Evolutionary conservation across 2,113 vertebrate genomes (phyloP), one percentile per base, ranked within the genome.

Genomic region (Rhadina sibilatrix): DNA sequence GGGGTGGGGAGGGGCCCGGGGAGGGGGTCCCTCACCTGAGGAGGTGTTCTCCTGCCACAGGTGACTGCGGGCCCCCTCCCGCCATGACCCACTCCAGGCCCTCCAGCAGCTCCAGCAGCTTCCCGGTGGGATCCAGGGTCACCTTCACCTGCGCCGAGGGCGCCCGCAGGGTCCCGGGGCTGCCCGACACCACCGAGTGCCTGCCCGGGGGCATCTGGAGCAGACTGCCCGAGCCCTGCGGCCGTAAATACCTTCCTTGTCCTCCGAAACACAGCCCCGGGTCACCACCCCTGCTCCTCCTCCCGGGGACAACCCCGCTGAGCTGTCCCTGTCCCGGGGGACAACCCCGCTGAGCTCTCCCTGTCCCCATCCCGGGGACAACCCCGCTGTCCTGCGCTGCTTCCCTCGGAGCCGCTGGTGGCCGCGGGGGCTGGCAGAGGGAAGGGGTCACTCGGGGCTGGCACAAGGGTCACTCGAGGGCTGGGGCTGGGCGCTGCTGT

Each of bases 21-120:
- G n/a, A 14, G 22, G 0, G 8, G 15, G 15, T 2, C 24, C 33
- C 47, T 71, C 57, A 44, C 77, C 47, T 3, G 6, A 30, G 12
- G 12, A 40, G 33, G 18, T 38, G n/a, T 27, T 56, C 37, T 79
- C 30, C 35, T 61, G 35, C 40, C 0, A 0, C 87, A 98, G 98
- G 97, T 38, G 81, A 56, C n/a, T 98, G 98, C 12, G 97, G 70
- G 24, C 38, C 64, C 10, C 97, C 97, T 3, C 97, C 98, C 15
- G 10, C 0, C 46, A 57, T 98, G 93, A 23, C 11, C 15, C 5
- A 91, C 72, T 95, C 95, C 49, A n/a, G 72, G 25, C 92, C 87
- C 0, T 33, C 63, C 16, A 9, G 25, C 0, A 7, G 4, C 3
- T 0, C 5, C 65, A 27, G 40, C 76, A 72, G 52, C 31, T 97